phyloP scores from a whole-genome alignment of 2,888 invertebrate species.

The Linnaemya tessellans region DNA sequence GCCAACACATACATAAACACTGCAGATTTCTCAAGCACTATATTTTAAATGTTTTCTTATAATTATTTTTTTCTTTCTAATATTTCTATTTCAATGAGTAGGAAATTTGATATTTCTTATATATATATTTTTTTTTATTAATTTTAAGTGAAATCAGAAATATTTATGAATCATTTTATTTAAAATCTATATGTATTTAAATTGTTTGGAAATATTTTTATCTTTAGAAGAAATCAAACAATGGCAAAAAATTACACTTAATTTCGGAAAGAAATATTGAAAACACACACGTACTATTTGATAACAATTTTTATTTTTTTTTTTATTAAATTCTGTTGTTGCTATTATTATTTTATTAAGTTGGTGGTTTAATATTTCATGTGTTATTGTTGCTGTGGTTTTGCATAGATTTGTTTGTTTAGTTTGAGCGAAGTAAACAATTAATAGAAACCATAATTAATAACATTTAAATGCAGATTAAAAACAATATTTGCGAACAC shows the following conservation, averaged over 20 bases:
- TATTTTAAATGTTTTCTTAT: conserved; percentile 8
- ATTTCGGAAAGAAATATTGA: conserved; percentile 10
- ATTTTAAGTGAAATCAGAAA: conserved; percentile 11
- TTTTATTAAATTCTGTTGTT: conserved; percentile 11
- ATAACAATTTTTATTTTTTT: not conserved
- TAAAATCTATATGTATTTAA: conserved; percentile 5
- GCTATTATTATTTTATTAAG: not conserved
- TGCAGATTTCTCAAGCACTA: not conserved
- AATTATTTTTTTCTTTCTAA: not conserved
- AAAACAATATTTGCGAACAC: conserved; percentile 42
- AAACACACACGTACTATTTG: conserved; percentile 59
- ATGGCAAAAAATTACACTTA: conserved; percentile 43
- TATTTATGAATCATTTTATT: conserved; percentile 34
- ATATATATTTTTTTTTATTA: not conserved
- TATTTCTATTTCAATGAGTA: not conserved
- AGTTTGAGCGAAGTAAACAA: conserved; percentile 37
- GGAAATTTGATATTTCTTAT: conserved; percentile 8
- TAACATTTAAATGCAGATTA: conserved; percentile 8
- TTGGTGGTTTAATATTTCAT: conserved; percentile 5
- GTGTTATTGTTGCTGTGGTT: not conserved
- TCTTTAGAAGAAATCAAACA: conserved; percentile 47
- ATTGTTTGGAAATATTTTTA: conserved; percentile 44
- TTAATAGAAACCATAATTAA: conserved; percentile 11
- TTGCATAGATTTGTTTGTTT: conserved; percentile 7
- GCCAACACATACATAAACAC: conserved; percentile 19